Conservation (phyloP, 2,888 invertebrate genomes). For the Venusia cambrica region DNA sequence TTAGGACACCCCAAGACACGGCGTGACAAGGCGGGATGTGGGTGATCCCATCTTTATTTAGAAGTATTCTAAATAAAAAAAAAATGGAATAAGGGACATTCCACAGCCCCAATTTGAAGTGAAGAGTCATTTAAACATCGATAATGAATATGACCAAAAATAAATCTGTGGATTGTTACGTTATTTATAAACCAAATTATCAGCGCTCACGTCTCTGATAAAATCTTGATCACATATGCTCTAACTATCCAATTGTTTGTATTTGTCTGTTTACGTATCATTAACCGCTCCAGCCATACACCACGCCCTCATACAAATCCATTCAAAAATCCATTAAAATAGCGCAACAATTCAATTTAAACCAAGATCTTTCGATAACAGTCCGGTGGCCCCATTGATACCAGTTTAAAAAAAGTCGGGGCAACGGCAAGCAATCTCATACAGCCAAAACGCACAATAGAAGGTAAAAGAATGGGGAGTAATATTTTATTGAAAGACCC, state of each 20-base stretch:
- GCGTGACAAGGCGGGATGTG: conserved; percentile 9
- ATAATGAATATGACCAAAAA: no score
- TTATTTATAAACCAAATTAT: no score
- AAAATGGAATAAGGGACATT: no score
- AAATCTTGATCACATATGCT: background rate
- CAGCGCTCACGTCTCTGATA: no score
- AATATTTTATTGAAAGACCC: conserved; percentile 79
- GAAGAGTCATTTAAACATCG: no score
- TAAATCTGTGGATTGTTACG: no score
- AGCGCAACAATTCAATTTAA: conserved; percentile 62
- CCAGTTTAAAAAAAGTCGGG: conserved; percentile 44
- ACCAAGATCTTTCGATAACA: conserved; percentile 57
- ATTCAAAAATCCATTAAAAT: conserved; percentile 33
- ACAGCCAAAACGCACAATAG: conserved; percentile 65
- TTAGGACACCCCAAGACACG: conserved; percentile 13
- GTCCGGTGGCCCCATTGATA: conserved; percentile 59
- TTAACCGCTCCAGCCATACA: conserved; percentile 47
- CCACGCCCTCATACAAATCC: conserved; percentile 39
- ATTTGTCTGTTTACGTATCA: conserved; percentile 58
- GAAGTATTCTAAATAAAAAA: no score
- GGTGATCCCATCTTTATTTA: no score
- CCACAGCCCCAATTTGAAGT: no score
- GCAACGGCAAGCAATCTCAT: conserved; percentile 48
- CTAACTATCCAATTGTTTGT: conserved; percentile 33
- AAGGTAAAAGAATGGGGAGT: conserved; percentile 71